Evolutionary conservation across 2,888 invertebrate species (phyloP), one percentile per base, ranked within the genome.

Genomic region (Lithophane semibrunnea): DNA sequence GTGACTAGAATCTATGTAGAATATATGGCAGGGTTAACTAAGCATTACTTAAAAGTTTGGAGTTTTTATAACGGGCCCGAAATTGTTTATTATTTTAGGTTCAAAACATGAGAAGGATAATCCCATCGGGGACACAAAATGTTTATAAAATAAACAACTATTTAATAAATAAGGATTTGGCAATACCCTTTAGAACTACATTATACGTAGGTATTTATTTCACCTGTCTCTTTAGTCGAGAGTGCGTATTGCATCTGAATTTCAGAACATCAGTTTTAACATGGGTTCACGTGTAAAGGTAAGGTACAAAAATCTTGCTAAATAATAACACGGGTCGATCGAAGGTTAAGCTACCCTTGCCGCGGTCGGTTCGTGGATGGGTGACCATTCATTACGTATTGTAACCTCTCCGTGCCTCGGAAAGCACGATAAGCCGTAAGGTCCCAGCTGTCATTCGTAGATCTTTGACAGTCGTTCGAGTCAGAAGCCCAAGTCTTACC

Each of bases 21-120:
- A 10, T 56, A 21, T 13, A 66, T 2, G 37, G 44, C 54, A 85
- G 65, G 77, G 64, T 69, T 82, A 77, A 77, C 80, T 56, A 80
- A 56, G 52, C 73, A 12, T 69, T 18, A 68, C 42, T 64, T 18
- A 21, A 47, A 72, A 16, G 47, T 60, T 65, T 52, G 21, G 21
- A 21, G 54, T 54, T 21, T 54, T 54, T 9, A 54, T 54, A 21
- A 21, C 9, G 21, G 10, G 10, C 56, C n/a, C 10, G n/a, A 24
- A 5, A 56, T 56, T 56, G 12, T 24, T 12, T 24, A 24, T 12
- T 24, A 56, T 12, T n/a, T n/a, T 12, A 56, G 56, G n/a, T 56
- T 56, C 0, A 12, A 56, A 12, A 24, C n/a, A 56, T 24, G n/a
- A 56, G 12, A n/a, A 56, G n/a, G n/a, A 56, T n/a, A 56, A 10